Evolutionary conservation across 1,140 invertebrate genomes (phyloP).

Genomic region (Eumeta japonica): DNA sequence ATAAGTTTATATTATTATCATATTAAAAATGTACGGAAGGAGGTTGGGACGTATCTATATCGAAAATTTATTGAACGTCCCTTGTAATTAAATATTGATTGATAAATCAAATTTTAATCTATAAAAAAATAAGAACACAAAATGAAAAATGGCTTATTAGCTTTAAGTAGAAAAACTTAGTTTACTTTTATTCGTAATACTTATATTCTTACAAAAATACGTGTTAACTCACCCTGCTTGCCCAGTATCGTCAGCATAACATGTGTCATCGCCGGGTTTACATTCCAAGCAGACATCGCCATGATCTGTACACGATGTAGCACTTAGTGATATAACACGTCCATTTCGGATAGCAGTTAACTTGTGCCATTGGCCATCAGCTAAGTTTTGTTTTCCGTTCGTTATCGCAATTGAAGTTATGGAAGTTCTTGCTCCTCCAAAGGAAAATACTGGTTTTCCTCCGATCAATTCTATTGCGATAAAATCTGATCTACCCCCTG

Average conservation of each 20-base stretch:
- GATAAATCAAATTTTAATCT: too few relatives aligned
- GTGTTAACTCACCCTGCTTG: constrained; percentile 76
- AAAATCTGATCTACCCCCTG: constrained; percentile 87
- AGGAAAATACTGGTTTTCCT: constrained; percentile 83
- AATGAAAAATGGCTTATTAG: too few relatives aligned
- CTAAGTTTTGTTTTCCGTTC: constrained; percentile 63
- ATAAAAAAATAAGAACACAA: too few relatives aligned
- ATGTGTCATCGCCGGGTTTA: constrained; percentile 72
- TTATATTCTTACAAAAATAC: too few relatives aligned
- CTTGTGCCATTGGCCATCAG: constrained; percentile 88
- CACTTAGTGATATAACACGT: constrained; percentile 78
- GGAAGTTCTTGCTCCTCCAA: constrained; percentile 81
- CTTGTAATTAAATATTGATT: too few relatives aligned
- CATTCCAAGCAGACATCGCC: constrained; percentile 86
- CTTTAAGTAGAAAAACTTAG: too few relatives aligned
- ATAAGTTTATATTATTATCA: too few relatives aligned
- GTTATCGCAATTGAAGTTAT: constrained; percentile 75
- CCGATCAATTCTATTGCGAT: constrained; percentile 85
- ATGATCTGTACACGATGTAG: constrained; percentile 77
- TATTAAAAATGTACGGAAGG: too few relatives aligned
- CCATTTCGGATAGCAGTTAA: constrained; percentile 88
- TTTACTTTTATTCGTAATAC: too few relatives aligned
- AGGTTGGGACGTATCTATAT: too few relatives aligned
- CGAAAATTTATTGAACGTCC: too few relatives aligned
- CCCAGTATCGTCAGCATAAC: constrained; percentile 81